phyloP scores from a whole-genome alignment of 92 coral and sea anemone genomes.

The Isaurus tuberculatus region DNA sequence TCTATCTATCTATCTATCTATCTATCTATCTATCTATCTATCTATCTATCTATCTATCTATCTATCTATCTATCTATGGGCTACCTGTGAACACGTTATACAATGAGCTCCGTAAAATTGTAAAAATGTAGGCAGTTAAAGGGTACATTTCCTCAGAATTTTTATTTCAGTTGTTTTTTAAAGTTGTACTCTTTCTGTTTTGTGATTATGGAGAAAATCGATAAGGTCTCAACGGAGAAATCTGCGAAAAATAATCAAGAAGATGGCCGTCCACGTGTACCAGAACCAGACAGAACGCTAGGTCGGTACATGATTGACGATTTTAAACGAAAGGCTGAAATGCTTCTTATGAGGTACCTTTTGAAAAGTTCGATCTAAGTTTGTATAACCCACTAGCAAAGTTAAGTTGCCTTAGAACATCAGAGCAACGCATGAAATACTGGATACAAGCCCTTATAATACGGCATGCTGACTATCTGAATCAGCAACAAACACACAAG shows the following conservation, averaged over 20 bases:
- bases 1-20: too few relatives aligned
- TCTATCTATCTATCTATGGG: too few relatives aligned
- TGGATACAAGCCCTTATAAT: slow-evolving; percentile 43
- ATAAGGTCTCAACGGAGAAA: slow-evolving; percentile 18
- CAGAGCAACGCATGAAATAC: slow-evolving; percentile 40
- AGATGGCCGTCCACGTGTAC: slow-evolving; percentile 30
- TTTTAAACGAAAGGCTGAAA: slow-evolving; percentile 43
- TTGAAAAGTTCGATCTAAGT: slow-evolving; percentile 35
- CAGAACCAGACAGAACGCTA: slow-evolving; percentile 41
- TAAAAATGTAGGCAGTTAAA: slow-evolving; percentile 6
- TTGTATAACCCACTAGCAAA: slow-evolving; percentile 48
- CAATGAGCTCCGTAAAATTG: slow-evolving; percentile 2
- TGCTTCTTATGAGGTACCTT: slow-evolving; percentile 48
- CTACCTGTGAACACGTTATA: background rate
- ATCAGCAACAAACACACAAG: background rate
- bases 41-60: too few relatives aligned
- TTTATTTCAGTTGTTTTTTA: slow-evolving; percentile 24
- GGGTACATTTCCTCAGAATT: background rate
- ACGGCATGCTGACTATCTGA: slow-evolving; percentile 35
- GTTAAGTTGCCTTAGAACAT: too few relatives aligned
- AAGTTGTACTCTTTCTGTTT: slow-evolving; percentile 20
- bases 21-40: too few relatives aligned
- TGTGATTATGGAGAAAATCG: slow-evolving; percentile 40
- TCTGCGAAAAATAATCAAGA: slow-evolving; percentile 29
- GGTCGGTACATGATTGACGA: slow-evolving; percentile 42